phyloP scores from a whole-genome alignment of 2,797 vertebrate genomes.

The Melanogrammus aeglefinus region DNA sequence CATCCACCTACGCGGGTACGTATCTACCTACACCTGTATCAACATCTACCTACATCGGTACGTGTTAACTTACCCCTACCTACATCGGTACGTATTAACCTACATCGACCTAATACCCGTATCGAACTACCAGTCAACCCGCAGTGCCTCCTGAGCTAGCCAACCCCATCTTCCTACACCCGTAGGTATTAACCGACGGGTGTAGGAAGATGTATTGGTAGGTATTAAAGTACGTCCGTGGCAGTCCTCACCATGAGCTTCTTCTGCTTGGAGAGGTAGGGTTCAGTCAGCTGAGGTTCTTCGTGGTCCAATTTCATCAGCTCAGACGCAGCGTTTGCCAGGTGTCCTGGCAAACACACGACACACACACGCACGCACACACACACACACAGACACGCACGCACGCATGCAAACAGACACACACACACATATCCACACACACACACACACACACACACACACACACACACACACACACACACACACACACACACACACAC shows the following conservation, averaged over 20 bases:
- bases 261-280: constrained; percentile 98
- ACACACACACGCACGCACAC: background rate
- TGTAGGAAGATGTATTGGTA: no score
- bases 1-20: no score
- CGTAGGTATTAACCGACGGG: no score
- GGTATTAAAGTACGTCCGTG: no score
- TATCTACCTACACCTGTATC: no score
- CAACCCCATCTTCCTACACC: no score
- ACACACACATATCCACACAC: background rate
- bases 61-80: no score
- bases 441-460: constrained; percentile 32
- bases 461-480: constrained; percentile 7
- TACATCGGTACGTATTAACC: no score
- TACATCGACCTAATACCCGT: no score
- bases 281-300: constrained; percentile 91
- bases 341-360: constrained; percentile 78
- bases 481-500: background rate
- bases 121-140: no score
- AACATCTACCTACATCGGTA: no score
- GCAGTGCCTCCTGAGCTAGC: no score
- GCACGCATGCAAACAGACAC: background rate
- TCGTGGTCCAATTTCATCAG: constrained; percentile 96
- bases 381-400: background rate
- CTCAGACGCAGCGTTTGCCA: constrained; percentile 90
- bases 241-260: constrained; percentile 90